Evolutionary conservation across 2,113 vertebrate species (phyloP).

Genomic region (Lepus americanus): DNA sequence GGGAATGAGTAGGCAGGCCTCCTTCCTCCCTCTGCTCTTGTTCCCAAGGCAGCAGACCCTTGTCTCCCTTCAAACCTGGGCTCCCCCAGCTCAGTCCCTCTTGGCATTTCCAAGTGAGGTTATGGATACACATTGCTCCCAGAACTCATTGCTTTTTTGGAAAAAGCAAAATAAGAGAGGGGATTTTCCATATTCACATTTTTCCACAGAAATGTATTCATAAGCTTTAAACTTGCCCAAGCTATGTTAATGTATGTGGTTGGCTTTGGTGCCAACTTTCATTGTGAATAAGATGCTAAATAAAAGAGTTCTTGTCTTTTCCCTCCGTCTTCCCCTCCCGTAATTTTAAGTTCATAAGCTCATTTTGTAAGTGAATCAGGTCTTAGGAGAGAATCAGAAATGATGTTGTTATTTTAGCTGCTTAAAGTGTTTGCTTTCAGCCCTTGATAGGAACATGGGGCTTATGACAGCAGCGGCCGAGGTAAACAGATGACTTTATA

Average conservation of each 20-base stretch:
- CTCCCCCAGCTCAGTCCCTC: constrained; percentile 77
- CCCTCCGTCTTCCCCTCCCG: constrained; percentile 81
- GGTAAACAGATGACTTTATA: constrained; percentile 80
- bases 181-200: constrained; percentile 90
- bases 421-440: constrained; percentile 82
- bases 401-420: constrained; percentile 79
- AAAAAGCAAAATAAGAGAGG: constrained; percentile 87
- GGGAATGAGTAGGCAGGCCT: constrained; percentile 67
- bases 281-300: constrained; percentile 89
- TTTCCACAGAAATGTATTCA: constrained; percentile 91
- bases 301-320: constrained; percentile 89
- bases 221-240: constrained; percentile 89
- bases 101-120: constrained; percentile 85
- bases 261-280: constrained; percentile 88
- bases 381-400: constrained; percentile 85
- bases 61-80: background rate
- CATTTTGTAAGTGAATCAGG: constrained; percentile 87
- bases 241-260: constrained; percentile 90
- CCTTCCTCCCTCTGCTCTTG: constrained; percentile 79
- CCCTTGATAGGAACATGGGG: constrained; percentile 74
- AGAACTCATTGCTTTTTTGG: constrained; percentile 87
- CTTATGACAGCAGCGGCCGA: constrained; percentile 66
- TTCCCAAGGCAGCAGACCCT: constrained; percentile 76
- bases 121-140: constrained; percentile 85
- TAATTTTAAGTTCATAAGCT: constrained; percentile 86